These are phyloP conservation scores for Drosophila carrolli DNA, from an alignment of 1,140 invertebrate species.

Conservation along the genomic window DNA sequence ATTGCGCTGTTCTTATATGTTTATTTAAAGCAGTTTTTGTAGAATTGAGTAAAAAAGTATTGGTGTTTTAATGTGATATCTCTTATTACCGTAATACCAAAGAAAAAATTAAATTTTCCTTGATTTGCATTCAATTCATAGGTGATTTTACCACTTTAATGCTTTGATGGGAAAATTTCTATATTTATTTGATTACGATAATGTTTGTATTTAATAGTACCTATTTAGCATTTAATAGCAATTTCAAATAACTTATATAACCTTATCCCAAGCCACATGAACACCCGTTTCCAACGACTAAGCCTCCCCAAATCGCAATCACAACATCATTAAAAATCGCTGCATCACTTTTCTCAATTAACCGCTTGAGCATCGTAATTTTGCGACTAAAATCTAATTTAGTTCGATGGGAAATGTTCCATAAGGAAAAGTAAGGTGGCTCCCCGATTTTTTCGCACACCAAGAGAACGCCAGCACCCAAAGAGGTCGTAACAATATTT, in stretches of 20 bases:
- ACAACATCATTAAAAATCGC: constrained; percentile 77
- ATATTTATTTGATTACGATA: too few species aligned
- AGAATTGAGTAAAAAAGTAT: background rate
- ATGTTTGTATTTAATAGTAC: too few species aligned
- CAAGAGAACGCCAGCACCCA: constrained; percentile 1
- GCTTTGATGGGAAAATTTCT: too few species aligned
- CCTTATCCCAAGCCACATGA: constrained; percentile 4
- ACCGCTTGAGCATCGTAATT: constrained; percentile 65
- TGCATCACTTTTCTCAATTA: constrained; percentile 78
- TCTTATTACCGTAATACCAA: too few species aligned
- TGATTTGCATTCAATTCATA: too few species aligned
- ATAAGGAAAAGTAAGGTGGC: constrained; percentile 9
- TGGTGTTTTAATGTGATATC: too few species aligned
- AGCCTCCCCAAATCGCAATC: constrained; percentile 14
- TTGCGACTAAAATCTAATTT: constrained; percentile 76
- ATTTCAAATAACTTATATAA: too few species aligned
- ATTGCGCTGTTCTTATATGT: constrained; percentile 10
- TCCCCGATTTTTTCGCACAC: constrained; percentile 14
- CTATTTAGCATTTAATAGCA: too few species aligned
- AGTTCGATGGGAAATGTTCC: constrained; percentile 64
- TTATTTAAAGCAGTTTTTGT: background rate
- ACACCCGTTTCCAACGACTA: constrained; percentile 14
- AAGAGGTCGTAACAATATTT: constrained; percentile 79
- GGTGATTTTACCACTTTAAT: too few species aligned
- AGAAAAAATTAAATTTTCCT: too few species aligned